Evolutionary conservation across 2,888 invertebrate species (phyloP).

Genomic region (Steinernema hermaphroditum): DNA sequence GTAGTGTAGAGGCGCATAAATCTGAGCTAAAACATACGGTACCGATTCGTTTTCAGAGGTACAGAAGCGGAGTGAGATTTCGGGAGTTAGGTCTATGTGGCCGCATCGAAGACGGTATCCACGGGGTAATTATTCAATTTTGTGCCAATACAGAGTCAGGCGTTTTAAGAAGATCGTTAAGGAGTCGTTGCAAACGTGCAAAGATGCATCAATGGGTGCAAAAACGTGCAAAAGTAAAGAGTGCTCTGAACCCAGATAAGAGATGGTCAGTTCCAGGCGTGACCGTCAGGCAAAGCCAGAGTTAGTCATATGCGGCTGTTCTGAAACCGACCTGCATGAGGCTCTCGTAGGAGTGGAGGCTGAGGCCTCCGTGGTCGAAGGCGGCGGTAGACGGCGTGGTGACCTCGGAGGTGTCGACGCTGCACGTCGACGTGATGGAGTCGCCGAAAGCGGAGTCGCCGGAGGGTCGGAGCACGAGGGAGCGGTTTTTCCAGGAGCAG

Average conservation of each 20-base stretch:
- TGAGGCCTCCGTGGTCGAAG: slow-evolving; percentile 13
- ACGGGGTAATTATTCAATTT: too few species aligned
- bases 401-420: slow-evolving; percentile 11
- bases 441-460: slow-evolving; percentile 16
- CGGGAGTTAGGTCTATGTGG: too few species aligned
- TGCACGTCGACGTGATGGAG: slow-evolving; percentile 13
- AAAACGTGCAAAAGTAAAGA: background rate
- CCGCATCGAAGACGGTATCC: too few species aligned
- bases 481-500: background rate
- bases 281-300: too few species aligned
- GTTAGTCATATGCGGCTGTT: background rate
- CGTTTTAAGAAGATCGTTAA: too few species aligned
- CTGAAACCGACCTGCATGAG: slow-evolving; percentile 7
- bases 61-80: too few species aligned
- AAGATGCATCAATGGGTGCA: background rate
- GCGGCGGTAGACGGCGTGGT: background rate
- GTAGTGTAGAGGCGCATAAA: too few species aligned
- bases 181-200: too few species aligned
- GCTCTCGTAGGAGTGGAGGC: slow-evolving; percentile 24
- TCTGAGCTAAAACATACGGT: too few species aligned
- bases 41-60: too few species aligned
- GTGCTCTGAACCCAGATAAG: background rate
- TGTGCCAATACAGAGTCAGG: too few species aligned
- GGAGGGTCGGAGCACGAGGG: background rate
- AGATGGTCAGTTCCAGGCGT: too few species aligned